Conservation (phyloP, 2,113 vertebrate genomes). For the Megaceryle torquata region DNA sequence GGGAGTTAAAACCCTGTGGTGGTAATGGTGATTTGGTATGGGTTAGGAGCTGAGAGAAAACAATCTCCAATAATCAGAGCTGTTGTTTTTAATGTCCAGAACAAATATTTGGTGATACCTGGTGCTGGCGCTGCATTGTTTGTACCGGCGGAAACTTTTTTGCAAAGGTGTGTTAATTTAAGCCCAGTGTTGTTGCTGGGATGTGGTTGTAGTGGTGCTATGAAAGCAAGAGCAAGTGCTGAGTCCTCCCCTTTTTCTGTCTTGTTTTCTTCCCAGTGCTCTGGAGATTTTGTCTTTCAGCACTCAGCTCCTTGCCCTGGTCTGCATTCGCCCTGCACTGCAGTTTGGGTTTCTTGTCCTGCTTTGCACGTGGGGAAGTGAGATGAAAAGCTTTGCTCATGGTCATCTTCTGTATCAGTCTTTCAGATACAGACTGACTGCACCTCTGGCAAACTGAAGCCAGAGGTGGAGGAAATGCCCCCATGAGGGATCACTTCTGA, state of each 20-base stretch:
- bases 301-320: background rate
- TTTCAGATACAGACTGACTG: background rate
- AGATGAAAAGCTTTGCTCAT: background rate
- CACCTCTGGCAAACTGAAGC: background rate
- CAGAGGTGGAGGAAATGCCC: background rate
- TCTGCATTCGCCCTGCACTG: fast-evolving
- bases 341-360: fast-evolving
- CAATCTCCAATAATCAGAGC: background rate
- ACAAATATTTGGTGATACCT: background rate
- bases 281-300: background rate
- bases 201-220: background rate
- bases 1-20: background rate
- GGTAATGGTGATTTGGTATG: background rate
- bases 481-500: fast-evolving
- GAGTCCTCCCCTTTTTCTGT: background rate
- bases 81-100: background rate
- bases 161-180: background rate
- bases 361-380: background rate
- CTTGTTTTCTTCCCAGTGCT: background rate
- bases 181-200: fast-evolving
- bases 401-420: background rate
- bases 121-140: background rate
- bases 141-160: background rate
- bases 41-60: background rate
- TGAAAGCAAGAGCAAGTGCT: background rate